phyloP scores from a whole-genome alignment of 1,140 invertebrate species.

The Rhopalosiphum padi region DNA sequence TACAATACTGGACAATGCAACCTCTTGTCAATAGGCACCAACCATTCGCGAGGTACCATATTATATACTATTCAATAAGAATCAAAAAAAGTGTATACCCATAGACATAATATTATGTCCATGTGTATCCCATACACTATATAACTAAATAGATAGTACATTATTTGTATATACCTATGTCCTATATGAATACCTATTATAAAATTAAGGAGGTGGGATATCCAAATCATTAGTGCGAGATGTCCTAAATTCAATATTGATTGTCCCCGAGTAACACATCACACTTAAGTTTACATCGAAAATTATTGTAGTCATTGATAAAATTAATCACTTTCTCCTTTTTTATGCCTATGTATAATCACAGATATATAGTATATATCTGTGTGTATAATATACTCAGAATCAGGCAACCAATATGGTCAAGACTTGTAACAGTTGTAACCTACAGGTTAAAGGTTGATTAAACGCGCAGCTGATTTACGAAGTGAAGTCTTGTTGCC shows the following conservation, averaged over 20 bases:
- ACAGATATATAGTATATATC: too few relatives aligned
- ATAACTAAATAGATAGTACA: neutral
- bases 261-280: neutral
- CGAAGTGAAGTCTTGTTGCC: neutral
- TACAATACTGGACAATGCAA: neutral
- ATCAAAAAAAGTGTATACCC: neutral
- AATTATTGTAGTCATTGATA: neutral
- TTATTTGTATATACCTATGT: too few relatives aligned
- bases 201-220: neutral
- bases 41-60: too few relatives aligned
- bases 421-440: neutral
- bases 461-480: neutral
- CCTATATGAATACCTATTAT: neutral
- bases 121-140: neutral
- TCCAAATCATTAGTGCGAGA: neutral
- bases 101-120: too few relatives aligned
- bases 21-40: too few relatives aligned
- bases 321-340: conserved; percentile 20
- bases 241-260: neutral
- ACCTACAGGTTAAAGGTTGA: neutral
- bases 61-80: too few relatives aligned
- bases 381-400: neutral
- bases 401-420: neutral
- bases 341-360: neutral
- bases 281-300: neutral